phyloP scores from a whole-genome alignment of 2,888 invertebrate genomes.

The Apocheima hispidaria region DNA sequence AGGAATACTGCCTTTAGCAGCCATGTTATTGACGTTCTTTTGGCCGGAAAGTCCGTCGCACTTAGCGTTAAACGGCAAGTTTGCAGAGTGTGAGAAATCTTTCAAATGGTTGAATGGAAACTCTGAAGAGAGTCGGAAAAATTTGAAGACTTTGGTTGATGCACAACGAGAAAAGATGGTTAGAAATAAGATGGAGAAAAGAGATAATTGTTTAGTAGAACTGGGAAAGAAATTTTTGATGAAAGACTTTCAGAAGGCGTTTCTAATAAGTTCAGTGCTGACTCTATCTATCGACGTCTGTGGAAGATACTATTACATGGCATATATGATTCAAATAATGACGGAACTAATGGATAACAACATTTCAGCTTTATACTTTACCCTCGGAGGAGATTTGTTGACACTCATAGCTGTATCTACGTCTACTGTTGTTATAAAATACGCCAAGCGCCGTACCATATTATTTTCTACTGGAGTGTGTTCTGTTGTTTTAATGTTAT shows the following conservation, averaged over 20 bases:
- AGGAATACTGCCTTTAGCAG: conserved; percentile 33
- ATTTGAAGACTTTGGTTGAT: conserved; percentile 53
- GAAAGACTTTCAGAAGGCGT: conserved; percentile 55
- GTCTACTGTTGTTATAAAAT: conserved; percentile 51
- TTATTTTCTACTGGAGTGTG: conserved; percentile 50
- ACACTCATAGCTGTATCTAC: conserved; percentile 46
- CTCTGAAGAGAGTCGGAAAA: conserved; percentile 43
- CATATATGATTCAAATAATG: conserved; percentile 58
- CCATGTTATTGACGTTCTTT: conserved; percentile 47
- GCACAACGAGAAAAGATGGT: conserved; percentile 30
- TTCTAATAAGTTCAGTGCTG: conserved; percentile 48
- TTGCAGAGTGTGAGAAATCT: conserved; percentile 53
- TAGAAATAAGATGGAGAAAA: conserved; percentile 4
- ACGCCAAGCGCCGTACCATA: conserved; percentile 52
- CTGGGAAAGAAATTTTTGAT: conserved; percentile 41
- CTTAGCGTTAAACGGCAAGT: conserved; percentile 57
- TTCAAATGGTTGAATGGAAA: conserved; percentile 56
- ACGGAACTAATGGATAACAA: conserved; percentile 49
- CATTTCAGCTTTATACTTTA: conserved; percentile 53
- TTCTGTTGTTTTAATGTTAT: conserved; percentile 51
- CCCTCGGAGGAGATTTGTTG: conserved; percentile 53
- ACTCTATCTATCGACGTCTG: conserved; percentile 53
- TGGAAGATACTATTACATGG: conserved; percentile 57
- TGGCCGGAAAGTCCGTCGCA: conserved; percentile 64
- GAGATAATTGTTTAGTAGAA: conserved; percentile 15